Conservation (phyloP, 2,113 vertebrate species). For the Herpailurus yagouaroundi region DNA sequence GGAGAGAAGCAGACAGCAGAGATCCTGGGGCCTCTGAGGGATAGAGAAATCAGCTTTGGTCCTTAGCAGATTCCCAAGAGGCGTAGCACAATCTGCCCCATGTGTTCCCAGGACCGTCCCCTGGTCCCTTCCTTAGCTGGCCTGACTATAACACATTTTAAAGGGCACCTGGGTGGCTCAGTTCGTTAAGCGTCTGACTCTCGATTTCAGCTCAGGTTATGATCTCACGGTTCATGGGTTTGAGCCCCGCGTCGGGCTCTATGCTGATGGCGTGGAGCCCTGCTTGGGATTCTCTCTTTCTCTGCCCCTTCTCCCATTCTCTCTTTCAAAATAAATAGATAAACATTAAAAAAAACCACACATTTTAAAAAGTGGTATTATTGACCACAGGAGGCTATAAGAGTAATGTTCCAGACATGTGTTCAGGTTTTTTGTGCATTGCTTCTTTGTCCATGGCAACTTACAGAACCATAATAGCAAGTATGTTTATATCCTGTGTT, state of each 20-base stretch:
- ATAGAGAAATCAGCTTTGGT: not conserved
- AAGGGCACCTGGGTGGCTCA: too few species aligned
- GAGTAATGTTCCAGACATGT: not conserved
- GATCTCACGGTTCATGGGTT: too few species aligned
- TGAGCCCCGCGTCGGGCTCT: too few species aligned
- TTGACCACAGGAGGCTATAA: not conserved
- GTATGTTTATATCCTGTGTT: not conserved
- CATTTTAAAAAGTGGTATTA: not conserved
- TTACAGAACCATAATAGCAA: not conserved
- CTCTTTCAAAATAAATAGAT: too few species aligned
- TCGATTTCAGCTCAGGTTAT: too few species aligned
- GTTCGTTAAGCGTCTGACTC: too few species aligned
- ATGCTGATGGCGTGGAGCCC: too few species aligned
- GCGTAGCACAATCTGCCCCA: not conserved
- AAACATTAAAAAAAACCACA: not conserved
- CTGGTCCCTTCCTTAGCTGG: not conserved
- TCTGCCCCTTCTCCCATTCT: too few species aligned
- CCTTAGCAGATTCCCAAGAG: not conserved
- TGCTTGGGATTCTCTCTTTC: too few species aligned
- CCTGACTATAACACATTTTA: not conserved
- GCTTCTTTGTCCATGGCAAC: slow-evolving; percentile 25
- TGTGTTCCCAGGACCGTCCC: not conserved
- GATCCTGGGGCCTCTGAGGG: not conserved
- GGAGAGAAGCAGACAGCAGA: not conserved
- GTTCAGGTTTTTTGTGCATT: not conserved